These are phyloP conservation scores for Malthinus flaveolus DNA, from an alignment of 2,888 invertebrate genomes.

Conservation along the genomic window DNA sequence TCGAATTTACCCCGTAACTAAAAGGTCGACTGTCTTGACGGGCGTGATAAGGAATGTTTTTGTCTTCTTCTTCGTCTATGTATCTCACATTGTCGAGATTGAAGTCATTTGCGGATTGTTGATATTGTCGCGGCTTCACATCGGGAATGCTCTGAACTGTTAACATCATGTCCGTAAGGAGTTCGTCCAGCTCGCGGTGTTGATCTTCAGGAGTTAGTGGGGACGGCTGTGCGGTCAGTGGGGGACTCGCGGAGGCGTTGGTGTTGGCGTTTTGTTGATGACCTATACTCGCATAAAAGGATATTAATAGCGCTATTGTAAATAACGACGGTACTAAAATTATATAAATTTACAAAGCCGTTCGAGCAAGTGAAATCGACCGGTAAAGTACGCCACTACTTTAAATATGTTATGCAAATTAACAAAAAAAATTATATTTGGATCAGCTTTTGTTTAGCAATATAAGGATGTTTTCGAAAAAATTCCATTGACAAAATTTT, in stretches of 20 bases:
- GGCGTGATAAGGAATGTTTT: slow-evolving; percentile 88
- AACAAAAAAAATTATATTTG: too few species aligned
- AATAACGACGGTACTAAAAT: too few species aligned
- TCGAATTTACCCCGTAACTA: slow-evolving; percentile 73
- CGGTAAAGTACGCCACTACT: too few species aligned
- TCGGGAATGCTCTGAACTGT: slow-evolving; percentile 84
- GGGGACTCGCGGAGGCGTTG: slow-evolving; percentile 54
- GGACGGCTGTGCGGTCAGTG: slow-evolving; percentile 53
- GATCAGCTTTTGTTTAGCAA: too few species aligned
- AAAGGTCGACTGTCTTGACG: slow-evolving; percentile 87
- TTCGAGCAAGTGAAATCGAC: too few species aligned
- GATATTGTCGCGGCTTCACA: slow-evolving; percentile 46
- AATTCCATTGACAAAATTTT: too few species aligned
- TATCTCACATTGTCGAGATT: slow-evolving; percentile 50
- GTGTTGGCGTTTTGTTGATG: slow-evolving; percentile 56
- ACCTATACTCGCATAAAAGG: slow-evolving; percentile 41
- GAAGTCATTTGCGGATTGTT: slow-evolving; percentile 37
- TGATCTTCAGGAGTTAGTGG: slow-evolving; percentile 58
- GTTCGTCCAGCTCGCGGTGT: slow-evolving; percentile 78
- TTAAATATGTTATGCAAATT: too few species aligned
- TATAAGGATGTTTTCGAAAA: too few species aligned
- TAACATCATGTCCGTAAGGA: slow-evolving; percentile 83
- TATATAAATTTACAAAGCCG: too few species aligned
- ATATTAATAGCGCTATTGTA: not conserved
- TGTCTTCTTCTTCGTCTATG: slow-evolving; percentile 55